These are phyloP conservation scores for Tetranychus cinnabarinus DNA, from an alignment of 1,140 invertebrate genomes.

Conservation along the genomic window DNA sequence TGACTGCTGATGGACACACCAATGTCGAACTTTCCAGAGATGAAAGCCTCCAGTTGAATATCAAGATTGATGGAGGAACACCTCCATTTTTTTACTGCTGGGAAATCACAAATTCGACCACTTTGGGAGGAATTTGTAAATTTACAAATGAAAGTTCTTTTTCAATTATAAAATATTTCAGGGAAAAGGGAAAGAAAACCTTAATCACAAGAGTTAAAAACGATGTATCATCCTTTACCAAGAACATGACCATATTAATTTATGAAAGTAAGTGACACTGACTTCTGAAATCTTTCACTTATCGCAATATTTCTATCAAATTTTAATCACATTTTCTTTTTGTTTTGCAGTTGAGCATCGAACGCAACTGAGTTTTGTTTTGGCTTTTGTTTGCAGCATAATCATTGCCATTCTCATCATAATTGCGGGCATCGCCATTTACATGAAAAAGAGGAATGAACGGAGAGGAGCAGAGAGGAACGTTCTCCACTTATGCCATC, in stretches of 20 bases:
- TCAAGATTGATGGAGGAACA: background rate
- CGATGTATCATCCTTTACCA: slow-evolving; percentile 37
- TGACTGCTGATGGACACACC: background rate
- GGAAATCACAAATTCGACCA: background rate
- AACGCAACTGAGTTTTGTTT: slow-evolving; percentile 53
- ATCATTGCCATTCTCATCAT: slow-evolving; percentile 49
- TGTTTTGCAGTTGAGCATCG: slow-evolving; percentile 37
- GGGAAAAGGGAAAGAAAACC: slow-evolving; percentile 35
- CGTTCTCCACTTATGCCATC: background rate
- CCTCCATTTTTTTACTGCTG: background rate
- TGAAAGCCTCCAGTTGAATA: background rate
- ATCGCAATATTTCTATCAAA: too few species aligned
- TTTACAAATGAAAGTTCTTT: slow-evolving; percentile 30
- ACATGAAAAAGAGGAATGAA: slow-evolving; percentile 22
- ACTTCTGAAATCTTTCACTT: background rate
- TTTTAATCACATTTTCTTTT: slow-evolving; percentile 14
- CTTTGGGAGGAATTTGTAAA: background rate
- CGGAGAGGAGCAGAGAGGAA: slow-evolving; percentile 37
- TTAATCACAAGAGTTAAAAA: slow-evolving; percentile 46
- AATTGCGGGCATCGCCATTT: slow-evolving; percentile 59
- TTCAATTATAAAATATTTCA: slow-evolving; percentile 36
- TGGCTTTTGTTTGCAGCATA: slow-evolving; percentile 52
- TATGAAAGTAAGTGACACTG: slow-evolving; percentile 38
- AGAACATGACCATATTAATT: slow-evolving; percentile 43
- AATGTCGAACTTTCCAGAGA: background rate